Evolutionary conservation across 2,797 vertebrate genomes (phyloP), one percentile per base, ranked within the genome.

Genomic region (Tenualosa ilisha): DNA sequence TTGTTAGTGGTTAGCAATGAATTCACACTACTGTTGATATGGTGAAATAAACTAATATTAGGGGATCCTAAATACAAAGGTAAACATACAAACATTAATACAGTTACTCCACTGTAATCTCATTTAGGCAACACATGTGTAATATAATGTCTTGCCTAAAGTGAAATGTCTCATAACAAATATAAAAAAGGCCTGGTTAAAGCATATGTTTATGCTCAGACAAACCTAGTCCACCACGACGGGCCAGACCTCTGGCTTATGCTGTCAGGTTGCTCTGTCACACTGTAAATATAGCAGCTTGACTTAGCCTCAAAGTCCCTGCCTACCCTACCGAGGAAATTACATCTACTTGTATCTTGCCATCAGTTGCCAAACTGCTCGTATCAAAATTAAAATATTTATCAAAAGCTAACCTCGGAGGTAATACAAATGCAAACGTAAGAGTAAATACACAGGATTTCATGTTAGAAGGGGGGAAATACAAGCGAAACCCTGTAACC

Each of bases 231-330:
- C 15, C 20, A 79, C 17, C 8, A 22, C 17, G 7, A 22, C 17
- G 7, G 37, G 40, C 72, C 72, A 79, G 22, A 87, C 88, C 92
- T 94, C 93, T 93, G 93, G 93, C 89, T 92, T 91, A 90, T 88
- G 86, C 82, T 85, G 89, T 89, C 85, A 83, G 88, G 81, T 90
- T 93, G 92, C 40, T 43, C 15, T 43, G 40, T 46, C 72, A 46
- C 72, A 79, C 22, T 79, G 72, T 43, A 79, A 79, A 79, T 79
- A 79, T 2, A 43, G 37, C 72, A 20, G 37, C 37, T 46, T 79
- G 37, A 79, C 40, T 75, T 75, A 43, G 17, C 20, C 72, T 79
- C 72, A 43, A 79, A 40, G 68, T 75, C 68, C 31, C 51, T 3
- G 54, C 6, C 3, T 40, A 37, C 50, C 51, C 51, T 50, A n/a